Evolutionary conservation across 2,888 invertebrate genomes (phyloP).

Genomic region (Microctonus hyperodae): DNA sequence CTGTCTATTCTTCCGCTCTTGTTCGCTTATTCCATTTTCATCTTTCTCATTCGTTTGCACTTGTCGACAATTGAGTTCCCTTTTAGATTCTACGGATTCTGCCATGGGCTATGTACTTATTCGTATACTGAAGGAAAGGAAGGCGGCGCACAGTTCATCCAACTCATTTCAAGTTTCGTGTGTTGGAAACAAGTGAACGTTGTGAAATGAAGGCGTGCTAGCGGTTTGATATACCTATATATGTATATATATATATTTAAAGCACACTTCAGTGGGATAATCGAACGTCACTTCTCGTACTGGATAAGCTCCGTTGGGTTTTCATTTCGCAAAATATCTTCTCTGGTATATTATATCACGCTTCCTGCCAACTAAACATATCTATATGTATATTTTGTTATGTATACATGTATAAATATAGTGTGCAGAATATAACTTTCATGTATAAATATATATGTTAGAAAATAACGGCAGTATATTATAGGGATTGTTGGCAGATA

Average conservation of each 20-base stretch:
- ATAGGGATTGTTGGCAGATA: no score
- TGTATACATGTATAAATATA: neutral
- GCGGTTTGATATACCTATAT: neutral
- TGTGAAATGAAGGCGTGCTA: conserved; percentile 1
- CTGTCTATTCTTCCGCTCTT: neutral
- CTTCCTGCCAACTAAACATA: neutral
- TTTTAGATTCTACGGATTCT: conserved; percentile 19
- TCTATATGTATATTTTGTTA: neutral
- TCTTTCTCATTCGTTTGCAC: conserved; percentile 16
- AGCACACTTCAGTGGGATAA: conserved; percentile 12
- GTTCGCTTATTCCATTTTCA: conserved; percentile 10
- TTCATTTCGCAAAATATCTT: conserved; percentile 4
- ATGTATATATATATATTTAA: neutral
- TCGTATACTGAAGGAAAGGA: conserved; percentile 22
- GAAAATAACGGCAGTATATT: neutral
- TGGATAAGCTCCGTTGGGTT: conserved; percentile 8
- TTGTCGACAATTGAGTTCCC: conserved; percentile 27
- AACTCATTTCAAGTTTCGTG: conserved; percentile 39
- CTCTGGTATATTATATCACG: neutral
- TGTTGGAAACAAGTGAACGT: conserved; percentile 32
- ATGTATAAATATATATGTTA: neutral
- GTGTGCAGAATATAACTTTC: neutral
- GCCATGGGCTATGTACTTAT: conserved; percentile 16
- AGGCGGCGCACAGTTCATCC: conserved; percentile 29
- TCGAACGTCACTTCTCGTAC: conserved; percentile 23